phyloP scores from a whole-genome alignment of 2,797 vertebrate species.

The Crotalus adamanteus region DNA sequence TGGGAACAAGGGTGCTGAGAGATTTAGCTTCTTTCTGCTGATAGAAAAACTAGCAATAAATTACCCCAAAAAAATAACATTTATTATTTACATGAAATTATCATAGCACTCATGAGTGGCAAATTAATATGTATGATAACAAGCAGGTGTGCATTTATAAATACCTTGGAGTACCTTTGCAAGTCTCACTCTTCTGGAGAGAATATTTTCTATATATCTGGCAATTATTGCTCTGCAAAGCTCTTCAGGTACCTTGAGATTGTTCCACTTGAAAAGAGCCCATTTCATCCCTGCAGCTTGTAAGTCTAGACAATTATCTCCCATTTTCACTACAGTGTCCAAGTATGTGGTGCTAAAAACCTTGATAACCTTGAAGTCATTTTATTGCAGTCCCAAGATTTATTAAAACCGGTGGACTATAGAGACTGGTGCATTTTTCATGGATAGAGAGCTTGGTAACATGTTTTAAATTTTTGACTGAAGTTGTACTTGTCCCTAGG shows the following conservation, averaged over 20 bases:
- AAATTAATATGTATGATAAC: not conserved
- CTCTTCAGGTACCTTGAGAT: not conserved
- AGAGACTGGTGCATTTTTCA: not conserved
- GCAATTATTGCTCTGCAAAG: not conserved
- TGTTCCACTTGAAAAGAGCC: not conserved
- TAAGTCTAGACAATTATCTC: not conserved
- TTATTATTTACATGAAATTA: not conserved
- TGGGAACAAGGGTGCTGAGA: not conserved
- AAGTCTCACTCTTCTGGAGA: not conserved
- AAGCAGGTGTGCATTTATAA: not conserved
- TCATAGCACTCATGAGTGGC: not conserved
- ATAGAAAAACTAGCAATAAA: not conserved
- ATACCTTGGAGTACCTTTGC: not conserved
- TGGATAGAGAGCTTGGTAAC: not conserved
- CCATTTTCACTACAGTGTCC: not conserved
- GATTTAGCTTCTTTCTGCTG: not conserved
- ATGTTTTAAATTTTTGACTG: not conserved
- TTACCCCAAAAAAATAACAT: not conserved
- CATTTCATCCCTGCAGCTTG: not conserved
- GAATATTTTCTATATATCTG: not conserved
- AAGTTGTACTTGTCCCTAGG: not conserved
- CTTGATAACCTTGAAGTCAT: not conserved
- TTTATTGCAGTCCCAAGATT: not conserved
- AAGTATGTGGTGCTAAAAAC: not conserved
- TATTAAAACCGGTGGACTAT: not conserved